These are phyloP conservation scores for Scarus forsteni DNA, from an alignment of 2,797 vertebrate genomes.

Conservation along the genomic window DNA sequence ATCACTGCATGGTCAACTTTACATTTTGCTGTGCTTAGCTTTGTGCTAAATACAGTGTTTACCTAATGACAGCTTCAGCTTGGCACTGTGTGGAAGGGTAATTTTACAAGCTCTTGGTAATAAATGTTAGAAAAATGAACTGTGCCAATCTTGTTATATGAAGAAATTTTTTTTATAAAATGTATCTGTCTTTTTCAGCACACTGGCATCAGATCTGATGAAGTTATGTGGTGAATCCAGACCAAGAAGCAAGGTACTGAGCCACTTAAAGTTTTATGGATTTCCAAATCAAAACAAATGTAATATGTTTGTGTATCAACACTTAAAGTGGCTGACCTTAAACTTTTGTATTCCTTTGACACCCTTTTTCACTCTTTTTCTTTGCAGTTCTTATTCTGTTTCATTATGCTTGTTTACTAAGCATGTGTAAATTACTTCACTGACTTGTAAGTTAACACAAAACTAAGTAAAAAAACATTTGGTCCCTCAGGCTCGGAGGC, in stretches of 20 bases:
- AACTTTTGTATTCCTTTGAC: neutral
- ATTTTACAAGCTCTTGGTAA: too few relatives aligned
- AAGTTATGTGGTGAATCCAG: constrained; percentile 95
- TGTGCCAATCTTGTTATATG: neutral
- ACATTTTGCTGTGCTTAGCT: too few relatives aligned
- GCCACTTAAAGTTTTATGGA: neutral
- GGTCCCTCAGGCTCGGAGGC: constrained; percentile 89
- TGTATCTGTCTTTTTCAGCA: constrained; percentile 78
- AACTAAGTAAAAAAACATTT: constrained; percentile 7
- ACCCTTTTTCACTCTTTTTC: neutral
- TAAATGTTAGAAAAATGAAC: too few relatives aligned
- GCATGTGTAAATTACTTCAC: neutral
- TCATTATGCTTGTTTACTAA: neutral
- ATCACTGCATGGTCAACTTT: too few relatives aligned
- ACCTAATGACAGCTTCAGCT: too few relatives aligned
- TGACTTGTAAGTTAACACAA: constrained; percentile 18
- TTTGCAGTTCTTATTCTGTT: neutral
- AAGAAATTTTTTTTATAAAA: neutral
- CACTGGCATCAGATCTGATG: constrained; percentile 93
- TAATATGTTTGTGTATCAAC: neutral
- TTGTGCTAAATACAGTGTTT: too few relatives aligned
- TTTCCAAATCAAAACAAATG: neutral
- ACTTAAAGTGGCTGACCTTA: neutral
- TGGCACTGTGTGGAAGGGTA: too few relatives aligned
- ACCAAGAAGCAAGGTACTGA: constrained; percentile 93